Evolutionary conservation across 1,140 invertebrate genomes (phyloP).

Genomic region (Drosophila asahinai): DNA sequence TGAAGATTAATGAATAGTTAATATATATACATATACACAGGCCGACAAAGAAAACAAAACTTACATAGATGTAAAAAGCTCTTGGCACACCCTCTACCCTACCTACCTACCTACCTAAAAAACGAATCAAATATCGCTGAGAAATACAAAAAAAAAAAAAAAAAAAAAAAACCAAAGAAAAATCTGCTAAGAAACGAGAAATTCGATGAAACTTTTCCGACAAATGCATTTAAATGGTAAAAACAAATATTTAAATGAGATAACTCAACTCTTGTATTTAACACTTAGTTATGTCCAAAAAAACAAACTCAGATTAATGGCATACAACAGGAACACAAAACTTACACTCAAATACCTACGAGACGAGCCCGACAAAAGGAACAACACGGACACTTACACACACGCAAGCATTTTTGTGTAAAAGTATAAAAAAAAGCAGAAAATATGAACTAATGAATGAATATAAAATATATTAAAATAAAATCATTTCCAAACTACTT

Average conservation of each 20-base stretch:
- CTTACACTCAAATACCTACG: slow-evolving; percentile 32
- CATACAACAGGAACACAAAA: slow-evolving; percentile 15
- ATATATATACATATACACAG: slow-evolving; percentile 32
- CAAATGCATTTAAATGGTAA: slow-evolving; percentile 78
- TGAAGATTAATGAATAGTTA: slow-evolving; percentile 55
- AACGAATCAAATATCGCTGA: slow-evolving; percentile 34
- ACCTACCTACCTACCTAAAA: slow-evolving; percentile 8
- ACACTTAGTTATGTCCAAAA: slow-evolving; percentile 63
- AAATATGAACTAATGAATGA: slow-evolving; percentile 80
- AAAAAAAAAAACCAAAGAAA: slow-evolving; percentile 13
- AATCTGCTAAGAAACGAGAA: slow-evolving; percentile 41
- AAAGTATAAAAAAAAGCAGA: slow-evolving; percentile 61
- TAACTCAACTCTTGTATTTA: slow-evolving; percentile 71
- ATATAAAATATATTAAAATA: slow-evolving; percentile 82
- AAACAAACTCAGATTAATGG: slow-evolving; percentile 37
- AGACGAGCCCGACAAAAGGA: slow-evolving; percentile 9
- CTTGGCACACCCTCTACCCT: slow-evolving; percentile 33
- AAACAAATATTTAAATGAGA: slow-evolving; percentile 68
- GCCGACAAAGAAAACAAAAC: slow-evolving; percentile 11
- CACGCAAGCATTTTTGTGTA: slow-evolving; percentile 75
- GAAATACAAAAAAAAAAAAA: background rate
- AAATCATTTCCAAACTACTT: slow-evolving; percentile 80
- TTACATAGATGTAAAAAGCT: slow-evolving; percentile 41
- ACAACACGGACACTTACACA: slow-evolving; percentile 24
- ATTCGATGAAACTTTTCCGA: slow-evolving; percentile 71